A percentile compares a stretch with the other conserved stretches of the same genome.
Conservation (phyloP, 2,888 invertebrate species). For the Thereva unica region DNA sequence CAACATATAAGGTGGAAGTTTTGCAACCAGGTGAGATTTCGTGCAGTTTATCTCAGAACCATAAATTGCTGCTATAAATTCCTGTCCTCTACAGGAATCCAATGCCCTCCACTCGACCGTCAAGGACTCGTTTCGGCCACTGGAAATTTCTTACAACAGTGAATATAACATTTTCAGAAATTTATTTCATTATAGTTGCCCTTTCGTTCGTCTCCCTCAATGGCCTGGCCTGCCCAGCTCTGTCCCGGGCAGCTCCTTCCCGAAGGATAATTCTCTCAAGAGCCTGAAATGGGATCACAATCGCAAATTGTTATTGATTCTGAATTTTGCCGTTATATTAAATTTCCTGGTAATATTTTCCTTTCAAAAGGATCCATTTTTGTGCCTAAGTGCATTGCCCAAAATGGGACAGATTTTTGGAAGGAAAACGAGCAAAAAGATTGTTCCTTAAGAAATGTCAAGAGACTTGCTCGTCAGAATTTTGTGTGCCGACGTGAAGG, state of each 20-base stretch:
- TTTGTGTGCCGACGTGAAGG: slow-evolving; percentile 25
- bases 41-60: slow-evolving; percentile 29
- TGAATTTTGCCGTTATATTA: too few species aligned
- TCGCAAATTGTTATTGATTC: too few species aligned
- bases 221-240: too few species aligned
- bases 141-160: slow-evolving; percentile 29
- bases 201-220: too few species aligned
- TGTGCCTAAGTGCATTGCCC: too few species aligned
- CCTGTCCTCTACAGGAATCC: slow-evolving; percentile 31
- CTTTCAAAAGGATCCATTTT: too few species aligned
- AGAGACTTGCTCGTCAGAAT: slow-evolving; percentile 29
- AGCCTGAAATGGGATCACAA: too few species aligned
- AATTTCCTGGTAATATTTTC: too few species aligned
- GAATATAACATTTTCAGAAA: slow-evolving; percentile 15
- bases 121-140: background rate
- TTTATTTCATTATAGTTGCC: slow-evolving; percentile 11
- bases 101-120: slow-evolving; percentile 26
- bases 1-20: slow-evolving; percentile 11
- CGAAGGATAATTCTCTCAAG: too few species aligned
- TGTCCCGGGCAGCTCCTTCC: too few species aligned
- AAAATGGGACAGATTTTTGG: too few species aligned
- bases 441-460: slow-evolving; percentile 10
- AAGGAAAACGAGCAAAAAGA: too few species aligned
- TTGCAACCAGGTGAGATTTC: slow-evolving; percentile 30
- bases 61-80: slow-evolving; percentile 35